Evolutionary conservation across 1,140 invertebrate species (phyloP).

Genomic region (Phthorimaea operculella): DNA sequence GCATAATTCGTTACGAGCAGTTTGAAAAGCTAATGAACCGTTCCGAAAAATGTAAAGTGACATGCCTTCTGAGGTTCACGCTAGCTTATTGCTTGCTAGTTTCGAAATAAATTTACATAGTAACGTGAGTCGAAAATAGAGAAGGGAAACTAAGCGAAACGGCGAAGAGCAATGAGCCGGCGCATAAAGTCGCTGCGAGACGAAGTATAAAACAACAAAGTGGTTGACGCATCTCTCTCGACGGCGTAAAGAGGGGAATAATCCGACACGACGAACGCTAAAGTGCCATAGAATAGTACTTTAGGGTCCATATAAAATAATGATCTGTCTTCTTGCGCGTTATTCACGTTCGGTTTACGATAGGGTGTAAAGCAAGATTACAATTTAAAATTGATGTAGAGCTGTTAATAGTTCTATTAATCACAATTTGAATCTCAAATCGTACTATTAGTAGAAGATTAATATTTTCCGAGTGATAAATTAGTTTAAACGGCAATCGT

Average conservation of each 20-base stretch:
- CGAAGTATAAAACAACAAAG: conserved; percentile 65
- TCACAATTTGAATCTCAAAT: conserved; percentile 7
- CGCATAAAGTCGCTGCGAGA: conserved; percentile 59
- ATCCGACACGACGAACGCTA: conserved; percentile 42
- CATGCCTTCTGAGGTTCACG: conserved; percentile 15
- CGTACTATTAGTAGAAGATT: conserved; percentile 14
- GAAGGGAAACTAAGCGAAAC: conserved; percentile 57
- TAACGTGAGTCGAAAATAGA: conserved; percentile 58
- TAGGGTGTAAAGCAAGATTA: conserved; percentile 17
- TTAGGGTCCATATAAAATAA: conserved; percentile 60
- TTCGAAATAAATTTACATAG: conserved; percentile 62
- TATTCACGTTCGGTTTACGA: conserved; percentile 27
- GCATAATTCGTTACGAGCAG: neutral
- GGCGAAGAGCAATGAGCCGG: conserved; percentile 61
- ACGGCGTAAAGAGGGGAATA: conserved; percentile 54
- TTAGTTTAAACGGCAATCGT: conserved; percentile 24
- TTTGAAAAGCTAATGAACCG: conserved; percentile 5
- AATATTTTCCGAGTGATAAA: conserved; percentile 25
- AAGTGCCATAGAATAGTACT: conserved; percentile 47
- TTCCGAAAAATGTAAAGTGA: conserved; percentile 1
- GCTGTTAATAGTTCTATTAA: conserved; percentile 10
- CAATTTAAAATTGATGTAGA: conserved; percentile 6
- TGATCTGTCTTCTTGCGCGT: conserved; percentile 45
- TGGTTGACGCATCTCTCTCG: conserved; percentile 54
- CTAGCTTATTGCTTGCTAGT: conserved; percentile 36